These are phyloP conservation scores for Vespertilio murinus DNA, from an alignment of 2,797 vertebrate species.

Conservation along the genomic window DNA sequence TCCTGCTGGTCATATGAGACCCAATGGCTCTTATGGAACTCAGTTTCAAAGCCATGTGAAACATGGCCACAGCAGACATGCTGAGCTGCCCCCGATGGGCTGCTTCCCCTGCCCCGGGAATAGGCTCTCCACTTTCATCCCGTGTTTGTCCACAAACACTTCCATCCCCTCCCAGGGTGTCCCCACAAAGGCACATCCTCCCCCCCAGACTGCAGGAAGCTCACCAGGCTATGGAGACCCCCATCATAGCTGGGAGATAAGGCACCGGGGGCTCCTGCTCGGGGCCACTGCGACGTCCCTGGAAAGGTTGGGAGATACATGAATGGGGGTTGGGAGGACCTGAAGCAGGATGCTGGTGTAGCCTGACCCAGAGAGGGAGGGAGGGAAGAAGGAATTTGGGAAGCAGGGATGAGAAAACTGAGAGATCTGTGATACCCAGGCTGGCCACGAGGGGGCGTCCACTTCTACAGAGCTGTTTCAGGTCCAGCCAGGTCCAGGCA, in stretches of 20 bases:
- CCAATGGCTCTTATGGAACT: accelerated
- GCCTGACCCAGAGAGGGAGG: background rate
- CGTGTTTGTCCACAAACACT: background rate
- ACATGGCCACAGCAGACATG: accelerated
- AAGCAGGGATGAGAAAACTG: accelerated
- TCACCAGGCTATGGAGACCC: slow-evolving; percentile 93
- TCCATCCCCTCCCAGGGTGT: background rate
- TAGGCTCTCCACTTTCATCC: background rate
- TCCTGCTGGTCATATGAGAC: background rate
- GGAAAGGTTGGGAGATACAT: background rate
- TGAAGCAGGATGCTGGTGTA: accelerated
- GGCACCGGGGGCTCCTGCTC: slow-evolving; percentile 91
- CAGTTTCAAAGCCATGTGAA: accelerated
- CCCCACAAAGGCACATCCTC: accelerated
- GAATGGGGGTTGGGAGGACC: accelerated
- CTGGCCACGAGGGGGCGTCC: slow-evolving; percentile 65
- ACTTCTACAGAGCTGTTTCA: accelerated
- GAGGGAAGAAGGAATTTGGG: background rate
- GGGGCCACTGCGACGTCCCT: slow-evolving; percentile 96
- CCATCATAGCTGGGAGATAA: slow-evolving; percentile 96
- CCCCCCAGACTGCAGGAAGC: slow-evolving; percentile 35
- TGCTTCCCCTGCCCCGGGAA: background rate
- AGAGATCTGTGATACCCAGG: accelerated
- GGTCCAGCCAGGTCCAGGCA: background rate
- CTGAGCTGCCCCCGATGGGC: background rate